Conservation (phyloP, 1,140 invertebrate genomes). For the Drosophila virilis region DNA sequence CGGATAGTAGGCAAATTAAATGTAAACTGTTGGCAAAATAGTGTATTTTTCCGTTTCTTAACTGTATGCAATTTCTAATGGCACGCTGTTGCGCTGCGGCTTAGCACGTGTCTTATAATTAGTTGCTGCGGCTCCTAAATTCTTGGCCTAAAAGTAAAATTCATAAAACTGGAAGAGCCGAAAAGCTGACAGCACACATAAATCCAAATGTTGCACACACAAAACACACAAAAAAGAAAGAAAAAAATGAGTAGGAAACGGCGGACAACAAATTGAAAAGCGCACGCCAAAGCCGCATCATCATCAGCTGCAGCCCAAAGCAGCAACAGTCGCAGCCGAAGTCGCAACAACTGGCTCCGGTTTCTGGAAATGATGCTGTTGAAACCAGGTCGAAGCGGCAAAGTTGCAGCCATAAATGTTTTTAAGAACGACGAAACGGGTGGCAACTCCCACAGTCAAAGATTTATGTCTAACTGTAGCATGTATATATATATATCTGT, state of each 20-base stretch:
- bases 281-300: conserved; percentile 80
- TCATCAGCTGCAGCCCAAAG: conserved; percentile 53
- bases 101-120: conserved; percentile 58
- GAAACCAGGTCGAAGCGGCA: conserved; percentile 65
- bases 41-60: conserved; percentile 42
- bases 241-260: conserved; percentile 58
- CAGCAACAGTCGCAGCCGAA: neutral
- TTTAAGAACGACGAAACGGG: conserved; percentile 35
- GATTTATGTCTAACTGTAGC: conserved; percentile 72
- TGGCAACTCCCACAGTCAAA: conserved; percentile 68
- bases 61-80: conserved; percentile 42
- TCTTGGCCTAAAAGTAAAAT: conserved; percentile 72
- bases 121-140: conserved; percentile 55
- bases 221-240: conserved; percentile 18
- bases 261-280: conserved; percentile 74
- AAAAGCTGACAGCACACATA: conserved; percentile 75
- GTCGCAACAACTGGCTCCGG: conserved; percentile 32
- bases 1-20: conserved; percentile 59
- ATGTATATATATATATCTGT: neutral
- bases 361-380: conserved; percentile 71
- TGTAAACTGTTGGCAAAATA: conserved; percentile 59
- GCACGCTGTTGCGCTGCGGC: conserved; percentile 14
- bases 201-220: conserved; percentile 56
- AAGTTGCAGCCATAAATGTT: conserved; percentile 49
- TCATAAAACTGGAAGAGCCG: conserved; percentile 58